A percentile compares a stretch with the other conserved stretches of the same genome.
These are phyloP conservation scores for Antheraea mylitta DNA, from an alignment of 1,140 invertebrate genomes.

Conservation along the genomic window DNA sequence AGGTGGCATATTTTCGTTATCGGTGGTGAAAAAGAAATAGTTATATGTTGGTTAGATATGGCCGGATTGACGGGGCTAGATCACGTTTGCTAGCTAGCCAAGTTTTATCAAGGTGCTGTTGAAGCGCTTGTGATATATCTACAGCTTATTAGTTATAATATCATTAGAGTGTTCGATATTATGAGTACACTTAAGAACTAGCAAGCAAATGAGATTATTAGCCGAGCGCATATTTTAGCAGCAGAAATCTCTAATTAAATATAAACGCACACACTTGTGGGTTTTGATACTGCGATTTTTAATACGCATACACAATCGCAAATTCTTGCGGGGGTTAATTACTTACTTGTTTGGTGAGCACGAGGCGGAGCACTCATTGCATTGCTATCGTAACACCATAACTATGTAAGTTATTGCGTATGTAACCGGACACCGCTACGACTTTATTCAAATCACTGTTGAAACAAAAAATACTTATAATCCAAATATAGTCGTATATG, in stretches of 20 bases:
- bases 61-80: too few relatives aligned
- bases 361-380: slow-evolving; percentile 46
- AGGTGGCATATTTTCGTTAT: too few relatives aligned
- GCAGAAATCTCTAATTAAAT: background rate
- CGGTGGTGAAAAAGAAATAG: too few relatives aligned
- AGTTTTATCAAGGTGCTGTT: too few relatives aligned
- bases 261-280: too few relatives aligned
- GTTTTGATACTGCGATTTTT: too few relatives aligned
- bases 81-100: too few relatives aligned
- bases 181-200: slow-evolving; percentile 29
- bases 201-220: background rate
- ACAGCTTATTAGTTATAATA: too few relatives aligned
- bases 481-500: slow-evolving; percentile 40
- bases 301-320: too few relatives aligned
- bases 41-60: too few relatives aligned
- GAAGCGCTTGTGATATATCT: too few relatives aligned
- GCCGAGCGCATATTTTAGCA: background rate
- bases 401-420: slow-evolving; percentile 55
- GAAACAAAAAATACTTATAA: slow-evolving; percentile 41
- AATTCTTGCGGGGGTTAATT: too few relatives aligned
- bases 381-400: slow-evolving; percentile 37
- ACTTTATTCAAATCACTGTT: slow-evolving; percentile 57
- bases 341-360: slow-evolving; percentile 30
- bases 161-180: slow-evolving; percentile 31
- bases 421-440: slow-evolving; percentile 52